These are phyloP conservation scores for Portunus trituberculatus DNA, from an alignment of 1,140 invertebrate species.

Conservation along the genomic window DNA sequence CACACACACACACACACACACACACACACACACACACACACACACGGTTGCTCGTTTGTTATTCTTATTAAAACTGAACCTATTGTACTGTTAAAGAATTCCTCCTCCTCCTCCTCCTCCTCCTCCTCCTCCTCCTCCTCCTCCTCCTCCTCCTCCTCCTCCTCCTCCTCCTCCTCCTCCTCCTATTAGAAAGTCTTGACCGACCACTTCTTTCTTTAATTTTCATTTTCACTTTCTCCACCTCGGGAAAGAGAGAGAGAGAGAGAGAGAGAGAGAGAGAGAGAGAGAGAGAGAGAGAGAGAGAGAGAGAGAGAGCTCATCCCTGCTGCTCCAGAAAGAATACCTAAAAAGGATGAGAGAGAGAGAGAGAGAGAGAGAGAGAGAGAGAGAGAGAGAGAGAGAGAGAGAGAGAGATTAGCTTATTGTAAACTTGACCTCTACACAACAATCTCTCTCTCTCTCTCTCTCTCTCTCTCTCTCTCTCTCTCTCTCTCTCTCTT, in stretches of 20 bases:
- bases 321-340: too few relatives aligned
- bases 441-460: too few relatives aligned
- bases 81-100: too few relatives aligned
- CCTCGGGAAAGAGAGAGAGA: neutral
- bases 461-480: too few relatives aligned
- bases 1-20: too few relatives aligned
- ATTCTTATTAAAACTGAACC: too few relatives aligned
- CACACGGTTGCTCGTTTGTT: too few relatives aligned
- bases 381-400: neutral
- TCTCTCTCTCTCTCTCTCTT: too few relatives aligned
- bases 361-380: neutral
- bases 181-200: neutral
- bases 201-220: neutral
- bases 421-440: too few relatives aligned
- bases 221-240: constrained; percentile 23
- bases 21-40: too few relatives aligned
- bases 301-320: neutral
- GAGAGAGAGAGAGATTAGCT: neutral
- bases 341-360: too few relatives aligned
- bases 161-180: neutral
- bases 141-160: neutral
- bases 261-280: neutral
- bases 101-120: neutral
- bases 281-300: too few relatives aligned
- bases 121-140: neutral